phyloP scores from a whole-genome alignment of 2,888 invertebrate species.

The Phyllotreta cruciferae region DNA sequence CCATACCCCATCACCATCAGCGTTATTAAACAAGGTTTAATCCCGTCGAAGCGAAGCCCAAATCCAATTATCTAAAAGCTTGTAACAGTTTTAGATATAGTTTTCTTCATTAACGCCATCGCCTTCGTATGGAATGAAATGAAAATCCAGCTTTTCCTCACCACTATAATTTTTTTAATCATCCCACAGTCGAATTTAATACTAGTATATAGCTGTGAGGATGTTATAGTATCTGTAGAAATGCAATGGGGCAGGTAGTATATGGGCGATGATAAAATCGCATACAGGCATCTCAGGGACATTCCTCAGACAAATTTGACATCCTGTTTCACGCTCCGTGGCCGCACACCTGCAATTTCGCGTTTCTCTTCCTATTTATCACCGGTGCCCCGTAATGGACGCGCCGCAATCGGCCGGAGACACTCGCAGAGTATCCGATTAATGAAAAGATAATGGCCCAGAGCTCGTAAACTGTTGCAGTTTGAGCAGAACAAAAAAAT shows the following conservation, averaged over 20 bases:
- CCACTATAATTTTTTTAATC: no score
- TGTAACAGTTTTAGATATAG: conserved; percentile 6
- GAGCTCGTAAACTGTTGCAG: conserved; percentile 9
- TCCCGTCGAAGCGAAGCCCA: not conserved
- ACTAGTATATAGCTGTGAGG: no score
- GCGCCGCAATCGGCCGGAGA: conserved; percentile 15
- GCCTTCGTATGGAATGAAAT: no score
- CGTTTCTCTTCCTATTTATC: conserved; percentile 30
- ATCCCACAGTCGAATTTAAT: no score
- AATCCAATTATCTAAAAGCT: conserved; percentile 17
- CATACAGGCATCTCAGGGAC: conserved; percentile 27
- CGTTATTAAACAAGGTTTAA: conserved; percentile 13
- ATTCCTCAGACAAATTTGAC: conserved; percentile 37
- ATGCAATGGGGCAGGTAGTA: no score
- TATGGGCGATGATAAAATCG: conserved; percentile 24
- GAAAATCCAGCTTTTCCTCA: no score
- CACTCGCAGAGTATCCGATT: conserved; percentile 24
- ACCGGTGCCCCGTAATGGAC: conserved; percentile 24
- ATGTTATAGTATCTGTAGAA: no score
- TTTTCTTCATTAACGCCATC: no score
- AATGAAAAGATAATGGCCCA: conserved; percentile 33
- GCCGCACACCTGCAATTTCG: conserved; percentile 35
- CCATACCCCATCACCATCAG: not conserved
- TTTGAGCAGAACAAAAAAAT: conserved; percentile 8
- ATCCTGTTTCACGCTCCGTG: conserved; percentile 36